phyloP scores from a whole-genome alignment of 2,888 invertebrate genomes.

The Oscheius sp. region DNA sequence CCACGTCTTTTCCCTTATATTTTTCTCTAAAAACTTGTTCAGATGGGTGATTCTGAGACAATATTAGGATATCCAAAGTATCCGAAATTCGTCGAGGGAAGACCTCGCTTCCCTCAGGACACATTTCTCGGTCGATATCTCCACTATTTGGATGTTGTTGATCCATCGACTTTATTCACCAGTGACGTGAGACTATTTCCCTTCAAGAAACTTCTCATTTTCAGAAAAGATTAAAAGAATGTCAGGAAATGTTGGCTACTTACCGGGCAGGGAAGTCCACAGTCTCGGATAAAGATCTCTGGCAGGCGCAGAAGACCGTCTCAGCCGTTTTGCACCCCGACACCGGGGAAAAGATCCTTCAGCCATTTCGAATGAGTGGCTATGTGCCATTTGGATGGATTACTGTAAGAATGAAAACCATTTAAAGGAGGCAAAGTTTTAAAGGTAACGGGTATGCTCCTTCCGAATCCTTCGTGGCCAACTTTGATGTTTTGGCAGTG shows the following conservation, averaged over 20 bases:
- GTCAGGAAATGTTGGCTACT: constrained; percentile 73
- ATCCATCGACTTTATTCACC: constrained; percentile 75
- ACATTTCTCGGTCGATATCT: constrained; percentile 74
- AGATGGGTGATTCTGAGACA: constrained; percentile 35
- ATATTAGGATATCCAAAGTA: constrained; percentile 64
- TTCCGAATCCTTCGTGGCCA: constrained; percentile 75
- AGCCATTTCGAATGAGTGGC: constrained; percentile 77
- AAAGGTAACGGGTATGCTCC: constrained; percentile 75
- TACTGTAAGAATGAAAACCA: constrained; percentile 71
- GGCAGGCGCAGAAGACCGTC: constrained; percentile 75
- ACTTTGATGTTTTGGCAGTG: constrained; percentile 77
- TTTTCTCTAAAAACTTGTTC: too few species aligned
- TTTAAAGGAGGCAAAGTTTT: background rate
- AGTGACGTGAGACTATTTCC: constrained; percentile 69
- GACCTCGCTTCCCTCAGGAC: constrained; percentile 67
- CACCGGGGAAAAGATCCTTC: constrained; percentile 75
- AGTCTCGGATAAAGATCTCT: constrained; percentile 74
- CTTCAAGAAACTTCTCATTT: constrained; percentile 2
- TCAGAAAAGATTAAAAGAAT: constrained; percentile 73
- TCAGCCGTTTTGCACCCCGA: constrained; percentile 73
- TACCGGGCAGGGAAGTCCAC: constrained; percentile 69
- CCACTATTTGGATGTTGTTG: constrained; percentile 76
- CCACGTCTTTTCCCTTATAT: background rate
- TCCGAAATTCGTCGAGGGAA: constrained; percentile 59
- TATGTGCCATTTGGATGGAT: constrained; percentile 77